Evolutionary conservation across 2,888 invertebrate genomes (phyloP), one percentile per base, ranked within the genome.

Genomic region (Barypeithes pellucidus): DNA sequence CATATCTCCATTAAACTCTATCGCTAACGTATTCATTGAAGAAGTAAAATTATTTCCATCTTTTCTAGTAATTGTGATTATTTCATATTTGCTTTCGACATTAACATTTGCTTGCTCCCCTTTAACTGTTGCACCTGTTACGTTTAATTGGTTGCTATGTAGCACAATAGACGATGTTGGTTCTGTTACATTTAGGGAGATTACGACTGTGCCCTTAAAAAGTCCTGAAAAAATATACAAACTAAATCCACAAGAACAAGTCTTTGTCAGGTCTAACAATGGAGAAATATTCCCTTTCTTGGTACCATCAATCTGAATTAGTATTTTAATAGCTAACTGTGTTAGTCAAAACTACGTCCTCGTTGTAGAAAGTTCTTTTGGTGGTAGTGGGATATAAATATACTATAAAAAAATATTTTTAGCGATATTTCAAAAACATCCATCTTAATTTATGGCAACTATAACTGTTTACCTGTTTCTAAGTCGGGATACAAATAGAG

Each of bases 401-500:
- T n/a, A n/a, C n/a, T n/a, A n/a, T n/a, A n/a, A n/a, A n/a, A n/a
- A n/a, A n/a, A n/a, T n/a, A n/a, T n/a, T n/a, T n/a, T n/a, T n/a
- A n/a, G n/a, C n/a, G n/a, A n/a, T n/a, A n/a, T n/a, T n/a, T n/a
- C n/a, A n/a, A n/a, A n/a, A n/a, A n/a, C n/a, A n/a, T n/a, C n/a
- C n/a, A n/a, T n/a, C n/a, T n/a, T n/a, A n/a, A n/a, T n/a, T n/a
- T n/a, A n/a, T n/a, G n/a, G n/a, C n/a, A n/a, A n/a, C n/a, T n/a
- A n/a, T n/a, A n/a, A n/a, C n/a, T n/a, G n/a, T 20, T 57, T 82
- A 72, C 88, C 89, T 80, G 79, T 82, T 75, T 88, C 84, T 75
- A 93, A 86, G 79, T 93, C 86, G 0, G 95, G 95, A 81, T 89
- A 86, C 36, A 95, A 84, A 61, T 86, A 87, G 3, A 95, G 85